A percentile compares a stretch with the other conserved stretches of the same genome.
Conservation (phyloP, 2,797 vertebrate genomes). For the Acanthornis magna region DNA sequence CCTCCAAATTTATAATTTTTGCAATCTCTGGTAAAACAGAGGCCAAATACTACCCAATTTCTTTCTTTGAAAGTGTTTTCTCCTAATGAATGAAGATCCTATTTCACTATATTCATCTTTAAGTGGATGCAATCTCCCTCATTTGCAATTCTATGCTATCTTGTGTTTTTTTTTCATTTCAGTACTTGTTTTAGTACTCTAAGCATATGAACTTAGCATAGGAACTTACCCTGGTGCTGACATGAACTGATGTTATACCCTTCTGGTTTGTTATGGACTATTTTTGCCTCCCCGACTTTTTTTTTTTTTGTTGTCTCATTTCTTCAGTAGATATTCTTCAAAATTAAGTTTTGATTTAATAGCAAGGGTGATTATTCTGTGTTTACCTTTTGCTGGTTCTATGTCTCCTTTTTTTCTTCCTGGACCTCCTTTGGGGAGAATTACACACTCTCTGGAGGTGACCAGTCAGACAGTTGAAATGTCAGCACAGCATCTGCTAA, state of each 20-base stretch:
- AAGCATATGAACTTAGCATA: neutral
- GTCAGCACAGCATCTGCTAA: neutral
- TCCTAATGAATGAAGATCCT: no score
- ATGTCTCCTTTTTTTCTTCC: neutral
- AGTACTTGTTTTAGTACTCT: neutral
- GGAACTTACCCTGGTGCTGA: neutral
- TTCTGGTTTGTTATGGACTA: neutral
- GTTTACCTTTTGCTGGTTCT: constrained; percentile 19
- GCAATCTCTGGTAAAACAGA: no score
- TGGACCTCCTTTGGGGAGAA: neutral
- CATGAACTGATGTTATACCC: neutral
- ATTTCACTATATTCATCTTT: neutral
- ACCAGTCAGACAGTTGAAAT: constrained; percentile 1
- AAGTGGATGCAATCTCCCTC: neutral
- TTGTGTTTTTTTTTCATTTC: neutral
- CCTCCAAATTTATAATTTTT: no score
- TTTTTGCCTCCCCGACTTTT: neutral
- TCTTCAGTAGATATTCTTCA: neutral
- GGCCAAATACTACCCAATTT: no score
- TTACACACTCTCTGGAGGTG: neutral
- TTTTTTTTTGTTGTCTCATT: neutral
- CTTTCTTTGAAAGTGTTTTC: no score
- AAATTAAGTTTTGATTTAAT: neutral
- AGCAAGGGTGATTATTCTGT: neutral
- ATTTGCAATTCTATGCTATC: neutral